These are phyloP conservation scores for Macaca mulatta DNA, from an alignment of 2,113 vertebrate species.

Conservation along the genomic window DNA sequence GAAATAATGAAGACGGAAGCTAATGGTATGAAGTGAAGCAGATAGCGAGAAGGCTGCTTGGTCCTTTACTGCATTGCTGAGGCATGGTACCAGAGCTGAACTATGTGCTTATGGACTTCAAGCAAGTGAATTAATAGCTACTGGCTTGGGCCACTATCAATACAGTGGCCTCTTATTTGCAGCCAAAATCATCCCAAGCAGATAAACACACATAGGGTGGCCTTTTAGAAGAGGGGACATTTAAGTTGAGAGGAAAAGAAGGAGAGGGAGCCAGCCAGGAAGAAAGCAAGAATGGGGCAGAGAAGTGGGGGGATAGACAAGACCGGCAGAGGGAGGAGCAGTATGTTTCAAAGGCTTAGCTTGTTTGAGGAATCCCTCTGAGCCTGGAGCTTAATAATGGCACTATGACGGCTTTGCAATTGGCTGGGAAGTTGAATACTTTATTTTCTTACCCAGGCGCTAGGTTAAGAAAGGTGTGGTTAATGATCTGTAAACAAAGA, in stretches of 20 bases:
- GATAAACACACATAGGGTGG: not conserved
- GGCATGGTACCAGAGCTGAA: rapidly evolving
- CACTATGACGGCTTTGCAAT: not conserved
- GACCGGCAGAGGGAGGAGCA: not conserved
- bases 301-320: not conserved
- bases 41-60: not conserved
- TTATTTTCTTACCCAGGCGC: not conserved
- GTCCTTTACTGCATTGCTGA: not conserved
- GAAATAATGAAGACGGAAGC: not conserved
- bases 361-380: not conserved
- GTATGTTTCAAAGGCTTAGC: not conserved
- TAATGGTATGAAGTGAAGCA: no score
- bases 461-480: not conserved
- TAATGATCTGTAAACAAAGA: constrained; percentile 28
- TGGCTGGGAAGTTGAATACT: not conserved
- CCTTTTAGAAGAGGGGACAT: not conserved
- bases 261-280: not conserved
- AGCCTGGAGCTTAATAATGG: not conserved
- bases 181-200: not conserved
- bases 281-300: not conserved
- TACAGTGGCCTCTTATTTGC: not conserved
- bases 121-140: not conserved
- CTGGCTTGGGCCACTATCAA: not conserved
- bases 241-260: not conserved
- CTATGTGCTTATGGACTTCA: not conserved